A percentile compares a stretch with the other conserved stretches of the same genome.
phyloP scores from a whole-genome alignment of 2,888 invertebrate genomes.

The Uropetala carovei region DNA sequence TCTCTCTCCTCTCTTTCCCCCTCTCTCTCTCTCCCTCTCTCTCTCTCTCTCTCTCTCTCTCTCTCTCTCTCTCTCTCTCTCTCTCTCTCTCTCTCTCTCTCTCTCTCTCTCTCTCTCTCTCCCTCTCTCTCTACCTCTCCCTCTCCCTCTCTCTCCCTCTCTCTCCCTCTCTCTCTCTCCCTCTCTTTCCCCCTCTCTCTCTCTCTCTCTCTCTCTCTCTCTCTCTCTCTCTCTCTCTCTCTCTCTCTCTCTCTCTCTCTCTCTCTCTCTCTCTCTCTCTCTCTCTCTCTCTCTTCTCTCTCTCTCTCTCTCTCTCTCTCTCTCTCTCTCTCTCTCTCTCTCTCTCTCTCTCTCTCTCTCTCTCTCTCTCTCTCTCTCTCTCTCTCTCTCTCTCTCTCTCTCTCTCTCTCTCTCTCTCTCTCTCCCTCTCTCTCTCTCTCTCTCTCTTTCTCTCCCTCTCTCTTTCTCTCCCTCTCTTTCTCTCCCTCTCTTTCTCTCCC shows the following conservation, averaged over 20 bases:
- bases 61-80: background rate
- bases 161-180: too few species aligned
- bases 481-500: too few species aligned
- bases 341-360: too few species aligned
- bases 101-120: background rate
- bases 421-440: background rate
- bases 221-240: background rate
- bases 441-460: background rate
- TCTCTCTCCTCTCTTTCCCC: background rate
- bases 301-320: too few species aligned
- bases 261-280: background rate
- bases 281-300: background rate
- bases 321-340: too few species aligned
- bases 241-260: background rate
- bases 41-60: too few species aligned
- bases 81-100: background rate
- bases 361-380: too few species aligned
- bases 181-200: too few species aligned
- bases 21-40: background rate
- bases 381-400: background rate
- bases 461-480: background rate
- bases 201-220: background rate
- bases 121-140: too few species aligned
- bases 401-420: background rate
- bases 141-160: too few species aligned